Base-by-base conservation (phyloP, 2,113 vertebrate genomes). In the Heptranchias perlo region DNA sequence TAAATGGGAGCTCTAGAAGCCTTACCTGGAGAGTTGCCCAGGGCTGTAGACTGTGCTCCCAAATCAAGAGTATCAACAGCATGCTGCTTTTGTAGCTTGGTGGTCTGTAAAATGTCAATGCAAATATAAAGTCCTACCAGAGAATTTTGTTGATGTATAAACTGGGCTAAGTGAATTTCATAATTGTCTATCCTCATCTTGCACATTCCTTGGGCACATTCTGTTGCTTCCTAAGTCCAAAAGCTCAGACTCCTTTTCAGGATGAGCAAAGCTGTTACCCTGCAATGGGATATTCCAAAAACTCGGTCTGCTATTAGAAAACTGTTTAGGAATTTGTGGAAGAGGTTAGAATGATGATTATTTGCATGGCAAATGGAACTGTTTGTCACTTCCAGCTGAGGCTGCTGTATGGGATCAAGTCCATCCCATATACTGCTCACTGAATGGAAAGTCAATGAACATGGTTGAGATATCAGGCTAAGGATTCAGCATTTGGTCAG, bases 11-110 rank as follows among this genome's bases (percentile, higher is more conserved):
- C 67, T 69, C 76, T 14, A n/a, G n/a, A 78, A 78, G 21, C 76
- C n/a, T 78, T 78, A 78, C 76, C 31, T 78, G 76, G 76, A 78
- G 76, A 78, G 76, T 78, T 78, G n/a, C 76, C 76, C 35, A 78
- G 13, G 76, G 5, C n/a, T n/a, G 76, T 16, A 78, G 31, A 78
- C 35, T 78, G 31, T n/a, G n/a, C 13, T 78, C 76, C 76, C 76
- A 78, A 67, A 39, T 35, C 21, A 35, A 35, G 76, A n/a, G n/a
- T 78, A 78, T 78, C 76, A 78, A 52, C 47, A 52, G 84, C 23
- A 87, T 87, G 86, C 76, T 78, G 31, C n/a, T 78, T 18, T 78
- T 78, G 76, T 78, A 54, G 86, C 49, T 28, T 25, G 39, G 44
- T 49, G 49, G 86, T 89, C 86, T 52, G 49, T 54, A 89, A 89